These are phyloP conservation scores for Boulengeromyrus knoepffleri DNA, from an alignment of 2,113 vertebrate genomes.

Conservation along the genomic window DNA sequence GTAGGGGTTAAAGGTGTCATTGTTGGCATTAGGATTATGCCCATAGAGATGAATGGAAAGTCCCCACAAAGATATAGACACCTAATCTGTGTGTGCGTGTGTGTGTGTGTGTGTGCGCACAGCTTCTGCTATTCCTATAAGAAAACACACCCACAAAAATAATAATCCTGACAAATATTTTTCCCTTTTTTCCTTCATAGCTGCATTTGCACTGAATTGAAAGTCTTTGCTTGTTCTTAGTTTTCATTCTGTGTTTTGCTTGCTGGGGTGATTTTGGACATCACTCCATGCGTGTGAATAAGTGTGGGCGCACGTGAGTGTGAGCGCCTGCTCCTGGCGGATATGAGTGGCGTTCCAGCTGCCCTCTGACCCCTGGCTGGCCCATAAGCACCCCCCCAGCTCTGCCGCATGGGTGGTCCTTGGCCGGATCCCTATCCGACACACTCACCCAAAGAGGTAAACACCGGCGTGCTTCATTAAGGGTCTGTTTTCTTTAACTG, in stretches of 20 bases:
- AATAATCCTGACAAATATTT: not conserved
- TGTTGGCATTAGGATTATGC: not conserved
- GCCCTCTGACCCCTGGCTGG: not conserved
- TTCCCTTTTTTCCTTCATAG: not conserved
- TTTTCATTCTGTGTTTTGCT: not conserved
- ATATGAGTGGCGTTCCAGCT: not conserved
- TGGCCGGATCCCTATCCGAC: not conserved
- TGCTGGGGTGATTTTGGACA: not conserved
- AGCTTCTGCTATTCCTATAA: not conserved
- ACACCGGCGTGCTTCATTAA: conserved; percentile 13
- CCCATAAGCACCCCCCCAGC: not conserved
- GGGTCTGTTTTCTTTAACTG: not conserved
- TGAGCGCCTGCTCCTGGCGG: not conserved
- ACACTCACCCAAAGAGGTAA: not conserved
- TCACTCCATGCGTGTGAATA: not conserved
- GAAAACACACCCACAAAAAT: not conserved
- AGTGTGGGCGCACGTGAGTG: not conserved
- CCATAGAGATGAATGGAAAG: not conserved
- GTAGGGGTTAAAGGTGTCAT: not conserved
- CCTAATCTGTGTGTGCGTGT: not conserved
- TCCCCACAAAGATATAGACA: not conserved
- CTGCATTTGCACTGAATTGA: not conserved
- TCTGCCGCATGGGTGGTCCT: conserved; percentile 15
- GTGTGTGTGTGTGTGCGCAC: not conserved
- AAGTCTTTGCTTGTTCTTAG: not conserved